Base-by-base conservation (phyloP, 1,140 invertebrate genomes). In the Calephelis virginiensis region DNA sequence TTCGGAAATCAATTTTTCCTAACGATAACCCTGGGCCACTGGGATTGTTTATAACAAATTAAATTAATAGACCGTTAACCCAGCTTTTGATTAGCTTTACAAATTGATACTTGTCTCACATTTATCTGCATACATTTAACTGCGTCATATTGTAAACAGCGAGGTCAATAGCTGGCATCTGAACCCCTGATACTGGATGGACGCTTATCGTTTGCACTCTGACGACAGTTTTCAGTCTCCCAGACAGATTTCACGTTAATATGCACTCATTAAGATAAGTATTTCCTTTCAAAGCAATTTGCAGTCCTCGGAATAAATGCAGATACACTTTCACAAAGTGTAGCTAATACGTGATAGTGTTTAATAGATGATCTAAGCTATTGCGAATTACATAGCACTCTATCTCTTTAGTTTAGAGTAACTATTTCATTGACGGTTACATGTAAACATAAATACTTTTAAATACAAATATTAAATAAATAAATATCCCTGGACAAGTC, bases 121-220 rank as follows among this genome's bases (percentile, higher is more conserved):
- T 71, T 77, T 83, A 86, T 85, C 75, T 74, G 75, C 74, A 78
- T 82, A 72, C 78, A 71, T 73, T 69, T 82, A 76, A 81, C 73
- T 66, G 67, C 68, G 43, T 71, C 68, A 74, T 73, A 72, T 69
- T 80, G 83, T 86, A 85, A 87, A 87, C 86, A 84, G 78, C 68
- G 78, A 70, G 87, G 85, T 85, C 88, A 83, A 87, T 85, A 88
- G 84, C 87, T 90, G 87, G 86, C 87, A 77, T 75, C 76, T 87
- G 87, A 87, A 81, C 87, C 76, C 65, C 28, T 69, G 82, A 89
- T 87, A 89, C 71, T 69, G 73, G 64, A 12, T 71, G 67, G 72
- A 76, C 70, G 17, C 74, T 83, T 86, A 86, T 86, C 86, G 81
- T 74, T 73, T 81, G 84, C 78, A 77, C 83, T 84, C 77, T 50